phyloP scores from a whole-genome alignment of 23 tunicate genomes.

The Ciona savignyi region DNA sequence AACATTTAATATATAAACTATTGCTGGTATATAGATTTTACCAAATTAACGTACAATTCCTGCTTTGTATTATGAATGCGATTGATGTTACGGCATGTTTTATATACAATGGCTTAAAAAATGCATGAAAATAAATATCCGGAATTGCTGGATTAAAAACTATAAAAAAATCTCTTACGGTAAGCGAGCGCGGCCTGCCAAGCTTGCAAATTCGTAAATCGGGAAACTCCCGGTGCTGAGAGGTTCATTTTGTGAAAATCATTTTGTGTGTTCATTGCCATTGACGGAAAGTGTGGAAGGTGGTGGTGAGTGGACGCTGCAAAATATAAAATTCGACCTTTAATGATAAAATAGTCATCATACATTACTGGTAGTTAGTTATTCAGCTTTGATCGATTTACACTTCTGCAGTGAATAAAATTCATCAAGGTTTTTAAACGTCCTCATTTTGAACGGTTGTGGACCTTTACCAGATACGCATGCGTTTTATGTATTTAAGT shows the following conservation, averaged over 20 bases:
- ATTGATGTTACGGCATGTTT: no score
- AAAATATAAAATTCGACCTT: neutral
- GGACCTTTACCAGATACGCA: no score
- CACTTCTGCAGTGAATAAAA: no score
- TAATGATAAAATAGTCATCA: neutral
- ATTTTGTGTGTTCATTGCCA: neutral
- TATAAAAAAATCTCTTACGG: no score
- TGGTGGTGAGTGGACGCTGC: neutral
- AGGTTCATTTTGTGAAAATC: neutral
- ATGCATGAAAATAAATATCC: no score
- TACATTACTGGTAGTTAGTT: neutral
- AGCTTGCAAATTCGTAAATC: neutral
- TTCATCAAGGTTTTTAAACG: no score
- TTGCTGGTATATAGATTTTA: neutral
- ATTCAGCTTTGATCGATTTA: neutral
- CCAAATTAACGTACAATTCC: neutral
- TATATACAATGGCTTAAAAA: no score
- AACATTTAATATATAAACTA: neutral
- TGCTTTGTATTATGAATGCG: no score
- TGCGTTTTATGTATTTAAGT: neutral
- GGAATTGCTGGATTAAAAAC: no score
- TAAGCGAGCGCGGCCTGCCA: neutral
- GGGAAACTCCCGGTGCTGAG: neutral
- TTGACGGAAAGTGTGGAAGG: neutral
- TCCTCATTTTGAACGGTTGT: no score